A percentile compares a stretch with the other conserved stretches of the same genome.
Conservation (phyloP, 2,888 invertebrate genomes). For the Elgonia sp. region DNA sequence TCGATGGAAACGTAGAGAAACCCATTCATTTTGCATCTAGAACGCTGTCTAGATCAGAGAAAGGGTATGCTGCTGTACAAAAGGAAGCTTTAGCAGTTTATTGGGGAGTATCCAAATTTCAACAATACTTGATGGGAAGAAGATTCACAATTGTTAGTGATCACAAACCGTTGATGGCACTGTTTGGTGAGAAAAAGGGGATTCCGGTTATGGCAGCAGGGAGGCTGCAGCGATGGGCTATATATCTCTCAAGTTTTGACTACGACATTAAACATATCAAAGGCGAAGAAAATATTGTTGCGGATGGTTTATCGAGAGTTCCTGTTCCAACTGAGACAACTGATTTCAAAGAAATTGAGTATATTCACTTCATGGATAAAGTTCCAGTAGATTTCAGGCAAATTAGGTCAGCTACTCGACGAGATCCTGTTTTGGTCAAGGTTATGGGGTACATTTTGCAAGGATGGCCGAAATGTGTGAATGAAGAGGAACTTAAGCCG, state of each 20-base stretch:
- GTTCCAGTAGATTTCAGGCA: slow-evolving; percentile 29
- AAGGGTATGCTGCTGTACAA: slow-evolving; percentile 83
- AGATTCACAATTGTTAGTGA: slow-evolving; percentile 81
- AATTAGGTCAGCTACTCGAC: slow-evolving; percentile 18
- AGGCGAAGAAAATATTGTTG: slow-evolving; percentile 36
- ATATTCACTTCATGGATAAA: slow-evolving; percentile 59
- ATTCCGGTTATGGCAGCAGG: slow-evolving; percentile 58
- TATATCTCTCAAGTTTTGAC: slow-evolving; percentile 45
- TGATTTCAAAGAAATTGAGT: slow-evolving; percentile 8
- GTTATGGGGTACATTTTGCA: slow-evolving; percentile 52
- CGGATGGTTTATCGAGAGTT: slow-evolving; percentile 64
- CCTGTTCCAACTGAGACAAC: slow-evolving; percentile 19
- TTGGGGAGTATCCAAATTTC: slow-evolving; percentile 82
- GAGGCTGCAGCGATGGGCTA: slow-evolving; percentile 54
- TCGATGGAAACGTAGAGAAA: slow-evolving; percentile 78
- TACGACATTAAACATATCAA: slow-evolving; percentile 49
- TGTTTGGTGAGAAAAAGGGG: slow-evolving; percentile 56
- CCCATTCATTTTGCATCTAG: slow-evolving; percentile 82
- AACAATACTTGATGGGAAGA: slow-evolving; percentile 83
- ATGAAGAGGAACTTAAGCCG: slow-evolving; percentile 23
- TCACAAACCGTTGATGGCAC: slow-evolving; percentile 79
- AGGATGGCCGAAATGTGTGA: slow-evolving; percentile 72
- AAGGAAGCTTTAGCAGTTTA: slow-evolving; percentile 83
- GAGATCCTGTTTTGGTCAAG: slow-evolving; percentile 42
- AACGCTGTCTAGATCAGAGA: slow-evolving; percentile 80